phyloP scores from a whole-genome alignment of 2,797 vertebrate genomes.

The Argentina silus region DNA sequence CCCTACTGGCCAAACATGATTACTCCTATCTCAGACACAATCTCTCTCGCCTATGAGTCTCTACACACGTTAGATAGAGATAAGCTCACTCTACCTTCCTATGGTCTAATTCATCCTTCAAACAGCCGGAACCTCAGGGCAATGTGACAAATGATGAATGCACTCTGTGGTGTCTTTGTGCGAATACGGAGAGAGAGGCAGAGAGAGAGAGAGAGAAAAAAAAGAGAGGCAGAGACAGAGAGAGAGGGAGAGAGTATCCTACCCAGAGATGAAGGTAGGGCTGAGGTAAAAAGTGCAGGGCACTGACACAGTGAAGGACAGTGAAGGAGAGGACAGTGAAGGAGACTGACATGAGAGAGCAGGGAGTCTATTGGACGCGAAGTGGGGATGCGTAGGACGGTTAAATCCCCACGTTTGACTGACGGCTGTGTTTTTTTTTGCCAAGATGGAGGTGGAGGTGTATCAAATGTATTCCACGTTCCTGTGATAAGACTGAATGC shows the following conservation, averaged over 20 bases:
- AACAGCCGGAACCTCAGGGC: slow-evolving; percentile 72
- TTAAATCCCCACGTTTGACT: slow-evolving; percentile 42
- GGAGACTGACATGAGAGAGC: slow-evolving; percentile 51
- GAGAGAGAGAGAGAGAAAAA: slow-evolving; percentile 23
- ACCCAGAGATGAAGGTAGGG: slow-evolving; percentile 41
- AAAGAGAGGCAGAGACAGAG: slow-evolving; percentile 2
- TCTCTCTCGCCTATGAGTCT: slow-evolving; percentile 59
- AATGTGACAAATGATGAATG: slow-evolving; percentile 74
- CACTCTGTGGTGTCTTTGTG: slow-evolving; percentile 55
- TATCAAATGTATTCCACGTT: slow-evolving; percentile 65
- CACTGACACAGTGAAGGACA: slow-evolving; percentile 10
- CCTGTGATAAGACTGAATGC: slow-evolving; percentile 55
- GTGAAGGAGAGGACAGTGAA: slow-evolving; percentile 15
- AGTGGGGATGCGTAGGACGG: slow-evolving; percentile 45
- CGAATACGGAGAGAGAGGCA: not conserved
- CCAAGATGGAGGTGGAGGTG: slow-evolving; percentile 30
- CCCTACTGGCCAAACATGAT: slow-evolving; percentile 84
- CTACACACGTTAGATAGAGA: slow-evolving; percentile 62
- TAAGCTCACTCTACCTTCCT: slow-evolving; percentile 69
- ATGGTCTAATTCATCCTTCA: slow-evolving; percentile 79
- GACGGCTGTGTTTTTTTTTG: slow-evolving; percentile 38
- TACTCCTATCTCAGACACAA: slow-evolving; percentile 81
- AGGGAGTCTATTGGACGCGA: slow-evolving; percentile 52
- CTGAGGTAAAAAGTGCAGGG: not conserved
- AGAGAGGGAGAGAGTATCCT: slow-evolving; percentile 34